Evolutionary conservation across 2,888 invertebrate genomes (phyloP).

Genomic region (Agrilus mali): DNA sequence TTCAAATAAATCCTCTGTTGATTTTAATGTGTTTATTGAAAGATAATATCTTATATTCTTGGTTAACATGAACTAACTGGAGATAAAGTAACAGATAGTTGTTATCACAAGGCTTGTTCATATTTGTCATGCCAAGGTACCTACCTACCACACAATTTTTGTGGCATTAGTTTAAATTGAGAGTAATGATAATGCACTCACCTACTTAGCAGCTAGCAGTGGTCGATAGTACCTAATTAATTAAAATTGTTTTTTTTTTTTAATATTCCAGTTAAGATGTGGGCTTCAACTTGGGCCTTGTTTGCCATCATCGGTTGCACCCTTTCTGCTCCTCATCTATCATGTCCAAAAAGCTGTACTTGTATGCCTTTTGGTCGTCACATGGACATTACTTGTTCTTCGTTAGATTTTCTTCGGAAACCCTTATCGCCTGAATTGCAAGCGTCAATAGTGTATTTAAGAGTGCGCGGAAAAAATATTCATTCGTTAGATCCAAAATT

Average conservation of each 20-base stretch:
- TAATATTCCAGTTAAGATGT: conserved; percentile 1
- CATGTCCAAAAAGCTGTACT: conserved; percentile 42
- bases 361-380: conserved; percentile 55
- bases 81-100: no score
- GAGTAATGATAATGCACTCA: no score
- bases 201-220: no score
- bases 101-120: no score
- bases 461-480: conserved; percentile 16
- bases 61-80: no score
- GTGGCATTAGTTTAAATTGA: no score
- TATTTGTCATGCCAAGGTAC: no score
- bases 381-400: conserved; percentile 50
- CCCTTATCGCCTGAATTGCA: conserved; percentile 21
- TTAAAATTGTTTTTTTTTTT: background rate
- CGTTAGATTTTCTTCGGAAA: conserved; percentile 66
- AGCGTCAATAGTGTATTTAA: conserved; percentile 21
- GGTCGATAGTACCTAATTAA: no score
- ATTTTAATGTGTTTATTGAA: no score
- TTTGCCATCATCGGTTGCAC: conserved; percentile 14
- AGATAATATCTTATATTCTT: no score
- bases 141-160: no score
- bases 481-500: conserved; percentile 24
- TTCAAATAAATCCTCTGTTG: no score
- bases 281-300: conserved; percentile 7
- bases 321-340: conserved; percentile 22